Base-by-base conservation (phyloP, 2,797 vertebrate species). In the Oceanodroma leucorhoa region DNA sequence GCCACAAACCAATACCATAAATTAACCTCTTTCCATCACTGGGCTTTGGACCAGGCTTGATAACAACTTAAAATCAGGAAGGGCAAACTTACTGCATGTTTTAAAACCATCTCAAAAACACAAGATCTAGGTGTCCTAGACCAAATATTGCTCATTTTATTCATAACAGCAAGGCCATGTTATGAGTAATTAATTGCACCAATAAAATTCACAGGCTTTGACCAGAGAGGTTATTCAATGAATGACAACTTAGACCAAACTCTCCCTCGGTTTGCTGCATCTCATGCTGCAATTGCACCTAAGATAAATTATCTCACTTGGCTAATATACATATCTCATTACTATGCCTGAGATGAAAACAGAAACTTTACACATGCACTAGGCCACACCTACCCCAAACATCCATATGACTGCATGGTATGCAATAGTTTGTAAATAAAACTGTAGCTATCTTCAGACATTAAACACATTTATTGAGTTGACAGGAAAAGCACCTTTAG, bases 401-500 rank as follows among this genome's bases (percentile, higher is more conserved):
- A 83, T 30, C 34, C 9, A 3, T 71, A 58, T 22, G 17, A 50
- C 51, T 27, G 19, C 38, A 46, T 50, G 41, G 14, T 16, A 51
- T 64, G 40, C 30, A 67, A 30, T 20, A 50, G 19, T 30, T 70
- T 93, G 46, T 32, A 87, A 79, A 76, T 40, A 61, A 91, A 86
- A 71, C 30, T 6, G 2, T 21, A 73, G 17, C n/a, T 15, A 12
- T 50, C 57, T 71, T 85, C 43, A 89, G 43, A n/a, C 16, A 60
- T 60, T 32, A 58, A 54, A 51, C 0, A 0, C 1, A 1, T 41
- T 83, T 67, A 22, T 40, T 30, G 22, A 53, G 9, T 65, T 78
- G 60, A 50, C 53, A 80, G 46, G 17, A 83, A 79, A 71, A 14
- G 11, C n/a, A 78, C 54, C 66, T 87, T 75, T 20, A 83, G 22